Evolutionary conservation across 23 tunicate species (phyloP), one percentile per base, ranked within the genome.

Genomic region (Pegea sp.): DNA sequence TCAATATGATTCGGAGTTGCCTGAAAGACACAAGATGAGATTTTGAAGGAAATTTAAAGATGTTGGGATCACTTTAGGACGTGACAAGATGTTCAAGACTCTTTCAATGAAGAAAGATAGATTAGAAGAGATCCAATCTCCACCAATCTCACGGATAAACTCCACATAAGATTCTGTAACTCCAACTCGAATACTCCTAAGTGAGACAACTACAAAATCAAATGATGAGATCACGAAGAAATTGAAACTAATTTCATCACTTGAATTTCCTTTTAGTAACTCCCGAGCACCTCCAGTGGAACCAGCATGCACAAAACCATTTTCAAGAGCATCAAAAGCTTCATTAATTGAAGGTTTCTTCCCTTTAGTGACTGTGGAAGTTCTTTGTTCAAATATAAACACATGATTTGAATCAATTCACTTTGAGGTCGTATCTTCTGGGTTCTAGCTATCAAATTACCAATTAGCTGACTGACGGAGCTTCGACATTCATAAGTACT

Each of bases 131-230:
- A 89, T 54, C 98, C 98, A 89, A 20, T 66, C 74, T 5, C 72
- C 54, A 22, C 98, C 98, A 0, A 89, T 54, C 30, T 62, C 90
- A 22, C 70, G 53, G 0, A 69, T 75, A 48, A 89, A 58, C 29
- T 76, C 81, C 5, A 89, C 98, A 50, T 69, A 71, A 38, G 91
- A 90, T 43, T 84, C 95, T 8, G 84, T 67, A 22, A 84, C 66
- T 5, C 95, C 95, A 34, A 84, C 60, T 8, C 95, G 62, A 42
- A 74, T 64, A 29, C 56, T 68, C 28, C 95, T 50, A 21, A 78
- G 29, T 21, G 81, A 74, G 33, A 24, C 27, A 25, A 42, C 80
- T 72, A 16, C 46, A 38, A 8, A 8, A 8, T 38, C 11, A 38
- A 38, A 38, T 38, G 11, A 16, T 38, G 11, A 38, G 46, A 11